A percentile compares a stretch with the other conserved stretches of the same genome.
Conservation (phyloP, 2,888 invertebrate genomes). For the Megaustenia siamemsis region DNA sequence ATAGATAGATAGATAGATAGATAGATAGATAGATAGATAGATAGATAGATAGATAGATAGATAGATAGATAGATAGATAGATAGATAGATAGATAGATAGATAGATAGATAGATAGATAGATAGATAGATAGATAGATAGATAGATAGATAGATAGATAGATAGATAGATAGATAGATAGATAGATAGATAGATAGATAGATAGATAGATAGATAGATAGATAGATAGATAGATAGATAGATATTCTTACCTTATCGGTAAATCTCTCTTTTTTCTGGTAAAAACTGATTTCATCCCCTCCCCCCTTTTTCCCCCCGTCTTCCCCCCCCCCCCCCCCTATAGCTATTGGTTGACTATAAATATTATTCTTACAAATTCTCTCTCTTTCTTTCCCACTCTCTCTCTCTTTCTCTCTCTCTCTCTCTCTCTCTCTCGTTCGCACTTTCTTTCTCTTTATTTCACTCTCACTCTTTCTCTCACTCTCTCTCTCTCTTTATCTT, state of each 20-base stretch:
- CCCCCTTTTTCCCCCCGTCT: no score
- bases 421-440: background rate
- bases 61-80: no score
- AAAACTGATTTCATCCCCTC: no score
- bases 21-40: no score
- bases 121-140: no score
- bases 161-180: background rate
- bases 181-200: background rate
- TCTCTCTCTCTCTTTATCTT: background rate
- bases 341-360: no score
- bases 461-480: background rate
- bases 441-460: background rate
- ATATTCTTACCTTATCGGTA: background rate
- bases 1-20: background rate
- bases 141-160: background rate
- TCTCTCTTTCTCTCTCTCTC: background rate
- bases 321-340: slow-evolving; percentile 7
- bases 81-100: no score
- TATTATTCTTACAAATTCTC: no score
- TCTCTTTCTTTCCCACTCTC: background rate
- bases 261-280: no score
- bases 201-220: background rate
- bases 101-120: no score
- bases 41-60: no score
- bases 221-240: no score